A percentile compares a stretch with the other conserved stretches of the same genome.
phyloP scores from a whole-genome alignment of 2,113 vertebrate genomes.

The Myotis davidii region DNA sequence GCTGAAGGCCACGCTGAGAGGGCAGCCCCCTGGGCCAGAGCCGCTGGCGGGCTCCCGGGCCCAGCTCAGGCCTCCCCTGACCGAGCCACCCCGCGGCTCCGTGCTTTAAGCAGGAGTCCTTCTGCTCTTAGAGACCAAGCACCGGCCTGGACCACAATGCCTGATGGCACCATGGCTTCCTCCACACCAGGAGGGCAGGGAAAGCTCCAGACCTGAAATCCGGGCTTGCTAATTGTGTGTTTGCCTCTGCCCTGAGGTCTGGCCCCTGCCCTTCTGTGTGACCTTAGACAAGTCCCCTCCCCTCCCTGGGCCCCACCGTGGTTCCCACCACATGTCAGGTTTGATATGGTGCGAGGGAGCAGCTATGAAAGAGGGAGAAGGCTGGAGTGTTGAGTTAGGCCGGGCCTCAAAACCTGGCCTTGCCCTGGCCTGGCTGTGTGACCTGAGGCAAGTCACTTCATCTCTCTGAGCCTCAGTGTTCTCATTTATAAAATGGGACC shows the following conservation, averaged over 20 bases:
- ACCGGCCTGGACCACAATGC: neutral
- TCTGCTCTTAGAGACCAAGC: neutral
- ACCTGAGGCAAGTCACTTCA: too few species aligned
- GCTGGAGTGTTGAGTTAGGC: accelerated
- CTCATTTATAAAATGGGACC: neutral
- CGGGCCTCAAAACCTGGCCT: neutral
- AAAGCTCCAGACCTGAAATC: neutral
- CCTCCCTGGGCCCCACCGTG: neutral
- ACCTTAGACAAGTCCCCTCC: neutral
- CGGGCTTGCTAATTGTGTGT: accelerated
- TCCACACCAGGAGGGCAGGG: neutral
- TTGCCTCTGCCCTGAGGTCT: neutral
- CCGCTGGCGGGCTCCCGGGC: neutral
- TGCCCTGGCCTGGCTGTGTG: neutral
- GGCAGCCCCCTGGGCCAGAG: neutral
- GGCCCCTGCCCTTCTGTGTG: neutral
- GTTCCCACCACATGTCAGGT: neutral
- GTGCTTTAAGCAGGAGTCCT: neutral
- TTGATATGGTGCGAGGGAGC: accelerated
- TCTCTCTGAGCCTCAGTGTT: neutral
- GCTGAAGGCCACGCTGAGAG: neutral
- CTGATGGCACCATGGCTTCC: too few species aligned
- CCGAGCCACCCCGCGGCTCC: neutral
- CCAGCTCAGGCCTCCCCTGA: neutral
- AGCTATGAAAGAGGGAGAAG: neutral